Conservation (phyloP, 2,113 vertebrate genomes). For the Patagioenas fasciata region DNA sequence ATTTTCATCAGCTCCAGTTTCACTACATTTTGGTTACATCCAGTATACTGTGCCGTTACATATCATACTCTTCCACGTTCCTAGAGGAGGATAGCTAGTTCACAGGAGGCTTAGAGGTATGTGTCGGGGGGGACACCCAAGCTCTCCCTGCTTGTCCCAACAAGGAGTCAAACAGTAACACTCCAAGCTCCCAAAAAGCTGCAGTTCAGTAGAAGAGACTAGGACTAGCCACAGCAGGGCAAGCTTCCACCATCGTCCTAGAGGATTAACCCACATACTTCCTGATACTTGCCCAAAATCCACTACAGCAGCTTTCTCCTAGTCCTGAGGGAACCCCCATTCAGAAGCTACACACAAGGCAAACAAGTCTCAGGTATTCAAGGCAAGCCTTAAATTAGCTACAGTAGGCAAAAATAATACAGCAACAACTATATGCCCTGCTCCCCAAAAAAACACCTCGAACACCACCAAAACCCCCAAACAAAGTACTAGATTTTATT, state of each 20-base stretch:
- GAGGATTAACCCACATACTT: not conserved
- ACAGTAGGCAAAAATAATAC: not conserved
- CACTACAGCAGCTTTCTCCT: not conserved
- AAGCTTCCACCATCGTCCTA: not conserved
- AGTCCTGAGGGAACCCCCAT: not conserved
- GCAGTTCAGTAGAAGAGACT: not conserved
- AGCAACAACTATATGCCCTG: not conserved
- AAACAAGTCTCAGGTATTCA: not conserved
- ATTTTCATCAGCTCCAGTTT: not conserved
- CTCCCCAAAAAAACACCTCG: accelerated
- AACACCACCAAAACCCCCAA: not conserved
- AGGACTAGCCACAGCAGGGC: not conserved
- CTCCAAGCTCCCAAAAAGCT: not conserved
- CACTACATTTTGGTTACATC: not conserved
- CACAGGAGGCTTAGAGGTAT: not conserved
- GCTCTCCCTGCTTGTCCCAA: not conserved
- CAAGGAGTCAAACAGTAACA: not conserved
- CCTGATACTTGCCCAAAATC: not conserved
- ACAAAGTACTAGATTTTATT: not conserved
- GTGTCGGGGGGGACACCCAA: not conserved
- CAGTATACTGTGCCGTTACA: not conserved
- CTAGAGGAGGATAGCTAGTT: not conserved
- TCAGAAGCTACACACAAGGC: not conserved
- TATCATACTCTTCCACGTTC: not conserved
- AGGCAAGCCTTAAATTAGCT: not conserved